Percentiles rank a stretch among this genome's conserved stretches.
Conservation (phyloP, 2,888 invertebrate species). For the Agrotis exclamationis region DNA sequence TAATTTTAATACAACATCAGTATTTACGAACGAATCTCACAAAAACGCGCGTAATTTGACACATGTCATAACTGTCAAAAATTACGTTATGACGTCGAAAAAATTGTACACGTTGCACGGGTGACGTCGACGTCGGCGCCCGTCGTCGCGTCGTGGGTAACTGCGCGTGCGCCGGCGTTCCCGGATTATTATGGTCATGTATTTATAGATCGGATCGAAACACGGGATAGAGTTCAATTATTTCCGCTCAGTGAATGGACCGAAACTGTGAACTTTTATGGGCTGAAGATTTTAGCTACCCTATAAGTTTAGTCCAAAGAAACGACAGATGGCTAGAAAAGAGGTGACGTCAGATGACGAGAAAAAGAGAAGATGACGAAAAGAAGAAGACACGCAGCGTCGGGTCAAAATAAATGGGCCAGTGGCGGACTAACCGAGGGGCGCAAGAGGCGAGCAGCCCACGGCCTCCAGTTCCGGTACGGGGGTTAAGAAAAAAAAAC, state of each 20-base stretch:
- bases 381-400: too few species aligned
- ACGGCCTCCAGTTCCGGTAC: too few species aligned
- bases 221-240: constrained; percentile 63
- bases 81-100: constrained; percentile 42
- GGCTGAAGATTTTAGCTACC: constrained; percentile 12
- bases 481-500: too few species aligned
- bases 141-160: constrained; percentile 78
- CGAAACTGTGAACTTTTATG: constrained; percentile 41
- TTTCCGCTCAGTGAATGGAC: constrained; percentile 60
- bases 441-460: too few species aligned
- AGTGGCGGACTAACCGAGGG: too few species aligned
- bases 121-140: constrained; percentile 61
- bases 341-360: too few species aligned
- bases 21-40: constrained; percentile 30
- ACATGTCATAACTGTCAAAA: constrained; percentile 55
- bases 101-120: constrained; percentile 26
- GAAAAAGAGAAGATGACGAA: too few species aligned
- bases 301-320: too few species aligned
- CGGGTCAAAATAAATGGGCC: too few species aligned
- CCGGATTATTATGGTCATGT: constrained; percentile 78
- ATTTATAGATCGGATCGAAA: constrained; percentile 81
- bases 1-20: background rate
- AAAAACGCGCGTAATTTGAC: constrained; percentile 48
- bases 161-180: constrained; percentile 74
- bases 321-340: too few species aligned